Evolutionary conservation across 2,888 invertebrate species (phyloP).

Genomic region (Tridacna gigas): DNA sequence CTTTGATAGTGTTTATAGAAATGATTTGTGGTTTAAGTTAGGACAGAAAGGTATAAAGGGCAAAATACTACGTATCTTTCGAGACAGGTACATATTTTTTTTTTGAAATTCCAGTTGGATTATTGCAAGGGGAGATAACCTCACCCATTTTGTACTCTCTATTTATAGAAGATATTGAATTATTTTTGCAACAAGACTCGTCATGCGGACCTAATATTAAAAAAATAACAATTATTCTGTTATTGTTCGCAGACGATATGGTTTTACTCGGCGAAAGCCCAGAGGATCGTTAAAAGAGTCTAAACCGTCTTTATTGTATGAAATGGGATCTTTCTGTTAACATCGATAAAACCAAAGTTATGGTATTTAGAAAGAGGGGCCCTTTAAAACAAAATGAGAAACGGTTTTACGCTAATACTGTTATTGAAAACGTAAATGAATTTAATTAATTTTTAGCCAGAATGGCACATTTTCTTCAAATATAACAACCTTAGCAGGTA

Average conservation of each 20-base stretch:
- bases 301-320: constrained; percentile 35
- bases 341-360: constrained; percentile 30
- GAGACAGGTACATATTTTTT: constrained; percentile 30
- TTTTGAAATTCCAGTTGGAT: constrained; percentile 34
- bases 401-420: constrained; percentile 21
- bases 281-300: constrained; percentile 18
- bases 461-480: constrained; percentile 33
- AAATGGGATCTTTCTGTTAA: constrained; percentile 28
- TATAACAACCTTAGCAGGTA: constrained; percentile 14
- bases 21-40: constrained; percentile 35
- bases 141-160: constrained; percentile 39
- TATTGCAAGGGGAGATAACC: constrained; percentile 32
- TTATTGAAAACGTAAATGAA: constrained; percentile 25
- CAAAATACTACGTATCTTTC: constrained; percentile 26
- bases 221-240: constrained; percentile 23
- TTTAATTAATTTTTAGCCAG: constrained; percentile 45
- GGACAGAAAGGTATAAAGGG: constrained; percentile 24
- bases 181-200: constrained; percentile 26
- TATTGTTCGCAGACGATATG: constrained; percentile 53
- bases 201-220: constrained; percentile 14
- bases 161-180: constrained; percentile 43
- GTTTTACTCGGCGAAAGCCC: constrained; percentile 27
- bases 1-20: constrained; percentile 42
- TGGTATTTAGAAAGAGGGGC: constrained; percentile 44
- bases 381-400: constrained; percentile 5